Percentiles rank a stretch among this genome's conserved stretches.
Evolutionary conservation across 2,797 vertebrate genomes (phyloP).

Genomic region (Alcedo quadribrachys): DNA sequence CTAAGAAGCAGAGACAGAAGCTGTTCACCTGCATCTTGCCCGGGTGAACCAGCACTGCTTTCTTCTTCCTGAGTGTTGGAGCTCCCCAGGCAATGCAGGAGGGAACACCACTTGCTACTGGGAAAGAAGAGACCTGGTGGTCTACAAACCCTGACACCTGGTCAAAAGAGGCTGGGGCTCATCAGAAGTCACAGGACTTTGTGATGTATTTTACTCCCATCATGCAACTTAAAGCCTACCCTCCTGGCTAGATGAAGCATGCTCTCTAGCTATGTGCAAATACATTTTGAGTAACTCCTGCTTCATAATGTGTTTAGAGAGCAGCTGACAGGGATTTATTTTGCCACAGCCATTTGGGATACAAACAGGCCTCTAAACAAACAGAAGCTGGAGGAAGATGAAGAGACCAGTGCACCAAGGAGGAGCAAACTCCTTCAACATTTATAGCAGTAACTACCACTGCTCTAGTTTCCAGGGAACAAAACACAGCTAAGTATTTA

Average conservation of each 20-base stretch:
- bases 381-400: not conserved
- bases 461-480: not conserved
- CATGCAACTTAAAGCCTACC: not conserved
- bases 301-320: not conserved
- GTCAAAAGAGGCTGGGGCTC: not conserved
- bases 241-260: not conserved
- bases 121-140: not conserved
- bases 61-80: not conserved
- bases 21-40: not conserved
- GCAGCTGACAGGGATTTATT: not conserved
- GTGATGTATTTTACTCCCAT: not conserved
- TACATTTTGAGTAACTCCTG: not conserved
- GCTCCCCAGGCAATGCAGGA: accelerated
- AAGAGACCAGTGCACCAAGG: not conserved
- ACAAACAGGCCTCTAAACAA: not conserved
- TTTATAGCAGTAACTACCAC: not conserved
- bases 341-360: not conserved
- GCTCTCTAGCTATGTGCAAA: not conserved
- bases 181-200: not conserved
- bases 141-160: too few species aligned
- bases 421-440: not conserved
- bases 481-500: not conserved
- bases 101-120: accelerated
- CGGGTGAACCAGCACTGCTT: too few species aligned
- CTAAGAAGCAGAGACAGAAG: not conserved